phyloP scores from a whole-genome alignment of 2,113 vertebrate species.

The Vireo altiloquus region DNA sequence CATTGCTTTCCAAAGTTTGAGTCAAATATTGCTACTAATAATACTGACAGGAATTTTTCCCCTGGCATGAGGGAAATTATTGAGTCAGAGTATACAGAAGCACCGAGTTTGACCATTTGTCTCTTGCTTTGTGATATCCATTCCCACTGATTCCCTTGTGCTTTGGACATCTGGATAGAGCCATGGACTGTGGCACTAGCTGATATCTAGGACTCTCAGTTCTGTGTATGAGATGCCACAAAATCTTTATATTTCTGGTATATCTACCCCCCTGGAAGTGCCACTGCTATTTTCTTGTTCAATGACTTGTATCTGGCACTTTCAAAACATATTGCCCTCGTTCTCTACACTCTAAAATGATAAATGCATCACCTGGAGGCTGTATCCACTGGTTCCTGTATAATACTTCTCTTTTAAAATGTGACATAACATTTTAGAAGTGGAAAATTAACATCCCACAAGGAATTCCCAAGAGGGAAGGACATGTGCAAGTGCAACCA shows the following conservation, averaged over 20 bases:
- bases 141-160: not conserved
- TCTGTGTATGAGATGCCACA: not conserved
- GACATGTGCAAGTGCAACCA: not conserved
- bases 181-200: not conserved
- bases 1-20: not conserved
- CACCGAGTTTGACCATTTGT: not conserved
- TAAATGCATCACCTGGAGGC: not conserved
- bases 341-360: not conserved
- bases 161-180: not conserved
- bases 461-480: not conserved
- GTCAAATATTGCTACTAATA: not conserved
- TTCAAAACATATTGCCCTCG: not conserved
- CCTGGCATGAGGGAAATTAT: not conserved
- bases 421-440: not conserved
- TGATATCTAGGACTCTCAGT: not conserved
- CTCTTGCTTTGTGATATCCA: not conserved
- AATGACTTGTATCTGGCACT: not conserved
- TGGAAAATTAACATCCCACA: not conserved
- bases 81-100: not conserved
- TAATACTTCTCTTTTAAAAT: not conserved
- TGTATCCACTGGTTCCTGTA: not conserved
- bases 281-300: not conserved
- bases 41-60: not conserved
- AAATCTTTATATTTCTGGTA: not conserved
- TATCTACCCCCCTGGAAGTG: not conserved